These are phyloP conservation scores for Pissodes strobi DNA, from an alignment of 1,140 invertebrate genomes.

Conservation along the genomic window DNA sequence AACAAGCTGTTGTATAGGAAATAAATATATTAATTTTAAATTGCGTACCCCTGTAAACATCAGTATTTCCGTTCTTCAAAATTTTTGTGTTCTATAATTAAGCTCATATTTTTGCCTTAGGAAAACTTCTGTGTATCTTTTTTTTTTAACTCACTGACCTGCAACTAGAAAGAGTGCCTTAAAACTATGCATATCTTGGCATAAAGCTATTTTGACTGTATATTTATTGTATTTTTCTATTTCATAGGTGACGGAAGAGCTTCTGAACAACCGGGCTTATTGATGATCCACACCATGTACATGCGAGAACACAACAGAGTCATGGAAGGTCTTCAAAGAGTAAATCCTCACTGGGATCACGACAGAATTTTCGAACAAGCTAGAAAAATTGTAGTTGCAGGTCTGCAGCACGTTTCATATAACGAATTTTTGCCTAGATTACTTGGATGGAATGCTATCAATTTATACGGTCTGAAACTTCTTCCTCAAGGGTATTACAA, in stretches of 20 bases:
- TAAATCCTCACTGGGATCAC: constrained; percentile 89
- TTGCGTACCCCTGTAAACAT: no score
- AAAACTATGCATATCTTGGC: no score
- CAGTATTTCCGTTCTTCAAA: no score
- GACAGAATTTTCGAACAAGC: constrained; percentile 85
- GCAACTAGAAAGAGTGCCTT: no score
- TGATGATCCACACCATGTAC: constrained; percentile 84
- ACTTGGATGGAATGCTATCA: constrained; percentile 92
- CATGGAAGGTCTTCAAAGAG: constrained; percentile 73
- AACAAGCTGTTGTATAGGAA: no score
- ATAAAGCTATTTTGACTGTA: no score
- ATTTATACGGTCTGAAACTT: constrained; percentile 83
- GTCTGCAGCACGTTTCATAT: constrained; percentile 92
- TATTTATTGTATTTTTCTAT: no score
- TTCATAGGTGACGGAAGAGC: constrained; percentile 69
- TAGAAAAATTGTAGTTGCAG: constrained; percentile 81
- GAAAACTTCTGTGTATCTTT: no score
- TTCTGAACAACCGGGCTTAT: constrained; percentile 84
- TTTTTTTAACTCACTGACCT: no score
- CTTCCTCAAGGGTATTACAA: constrained; percentile 88
- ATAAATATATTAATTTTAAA: no score
- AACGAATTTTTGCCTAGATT: constrained; percentile 93
- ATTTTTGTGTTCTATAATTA: no score
- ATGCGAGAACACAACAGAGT: constrained; percentile 89
- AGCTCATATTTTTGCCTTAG: no score